phyloP scores from a whole-genome alignment of 35 echinoderm and acorn worm genomes.

The Amphiura filiformis region DNA sequence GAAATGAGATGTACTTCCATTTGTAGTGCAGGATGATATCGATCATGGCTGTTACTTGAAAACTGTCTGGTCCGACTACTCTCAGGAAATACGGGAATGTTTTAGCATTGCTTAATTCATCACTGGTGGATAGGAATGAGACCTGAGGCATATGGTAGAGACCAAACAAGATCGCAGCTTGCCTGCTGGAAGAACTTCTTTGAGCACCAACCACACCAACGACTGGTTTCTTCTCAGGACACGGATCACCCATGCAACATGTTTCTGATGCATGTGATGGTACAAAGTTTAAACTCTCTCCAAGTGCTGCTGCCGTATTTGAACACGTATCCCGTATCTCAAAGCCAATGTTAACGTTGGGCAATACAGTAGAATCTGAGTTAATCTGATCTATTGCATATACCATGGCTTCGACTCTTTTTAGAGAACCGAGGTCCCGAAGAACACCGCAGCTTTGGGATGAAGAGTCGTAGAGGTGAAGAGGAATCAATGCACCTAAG shows the following conservation, averaged over 20 bases:
- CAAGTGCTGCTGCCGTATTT: conserved; percentile 59
- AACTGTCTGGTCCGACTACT: conserved; percentile 73
- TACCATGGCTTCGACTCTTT: conserved; percentile 86
- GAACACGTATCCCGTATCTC: conserved; percentile 96
- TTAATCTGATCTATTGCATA: conserved; percentile 80
- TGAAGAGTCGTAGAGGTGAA: no score
- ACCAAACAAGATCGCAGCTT: conserved; percentile 85
- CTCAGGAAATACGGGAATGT: conserved; percentile 84
- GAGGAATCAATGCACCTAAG: no score
- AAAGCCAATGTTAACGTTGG: conserved; percentile 74
- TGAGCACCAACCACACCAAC: conserved; percentile 83
- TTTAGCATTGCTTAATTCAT: conserved; percentile 74
- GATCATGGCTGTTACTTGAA: conserved; percentile 85
- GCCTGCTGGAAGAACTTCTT: conserved; percentile 72
- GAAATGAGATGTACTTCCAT: conserved; percentile 77
- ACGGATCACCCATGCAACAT: neutral
- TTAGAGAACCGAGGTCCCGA: neutral
- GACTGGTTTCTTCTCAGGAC: conserved; percentile 13
- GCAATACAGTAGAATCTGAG: conserved; percentile 57
- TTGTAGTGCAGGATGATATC: conserved; percentile 68
- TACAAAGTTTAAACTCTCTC: conserved; percentile 81
- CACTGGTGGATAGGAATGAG: conserved; percentile 82
- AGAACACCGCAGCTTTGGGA: no score
- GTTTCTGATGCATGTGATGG: neutral
- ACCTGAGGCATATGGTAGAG: conserved; percentile 76